phyloP scores from a whole-genome alignment of 2,113 vertebrate genomes.

The Indicator maculatus region DNA sequence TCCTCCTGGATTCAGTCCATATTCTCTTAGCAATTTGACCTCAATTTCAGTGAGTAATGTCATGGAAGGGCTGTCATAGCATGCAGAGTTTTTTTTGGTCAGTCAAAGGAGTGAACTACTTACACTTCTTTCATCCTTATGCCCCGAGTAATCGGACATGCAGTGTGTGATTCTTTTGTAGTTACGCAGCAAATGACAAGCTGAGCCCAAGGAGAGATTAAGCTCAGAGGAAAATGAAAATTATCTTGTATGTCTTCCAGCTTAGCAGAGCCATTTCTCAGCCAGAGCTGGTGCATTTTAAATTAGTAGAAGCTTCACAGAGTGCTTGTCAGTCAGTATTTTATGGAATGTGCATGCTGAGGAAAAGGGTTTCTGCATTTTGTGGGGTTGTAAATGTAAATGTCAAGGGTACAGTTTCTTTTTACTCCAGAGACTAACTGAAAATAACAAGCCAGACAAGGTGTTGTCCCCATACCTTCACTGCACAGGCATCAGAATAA shows the following conservation, averaged over 20 bases:
- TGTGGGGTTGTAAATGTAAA: background rate
- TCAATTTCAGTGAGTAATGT: background rate
- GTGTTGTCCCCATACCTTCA: background rate
- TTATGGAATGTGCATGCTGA: background rate
- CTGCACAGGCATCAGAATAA: constrained; percentile 13
- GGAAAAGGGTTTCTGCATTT: background rate
- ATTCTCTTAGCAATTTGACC: background rate
- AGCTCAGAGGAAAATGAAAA: background rate
- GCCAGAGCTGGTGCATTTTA: background rate
- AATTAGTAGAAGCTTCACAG: background rate
- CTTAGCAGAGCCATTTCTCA: background rate
- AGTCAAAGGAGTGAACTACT: background rate
- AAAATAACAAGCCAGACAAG: constrained; percentile 37
- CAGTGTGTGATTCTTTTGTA: background rate
- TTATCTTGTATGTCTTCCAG: background rate
- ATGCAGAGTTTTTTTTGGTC: background rate
- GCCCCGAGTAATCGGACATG: background rate
- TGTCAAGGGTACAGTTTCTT: background rate
- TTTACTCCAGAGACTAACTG: constrained; percentile 24
- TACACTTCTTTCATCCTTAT: background rate
- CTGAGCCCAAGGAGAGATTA: background rate
- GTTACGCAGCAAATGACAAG: background rate
- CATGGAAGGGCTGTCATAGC: background rate
- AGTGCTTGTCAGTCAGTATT: background rate
- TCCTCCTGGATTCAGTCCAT: background rate